phyloP scores from a whole-genome alignment of 2,113 vertebrate species.

The Gnathonemus echidnorhynchus region DNA sequence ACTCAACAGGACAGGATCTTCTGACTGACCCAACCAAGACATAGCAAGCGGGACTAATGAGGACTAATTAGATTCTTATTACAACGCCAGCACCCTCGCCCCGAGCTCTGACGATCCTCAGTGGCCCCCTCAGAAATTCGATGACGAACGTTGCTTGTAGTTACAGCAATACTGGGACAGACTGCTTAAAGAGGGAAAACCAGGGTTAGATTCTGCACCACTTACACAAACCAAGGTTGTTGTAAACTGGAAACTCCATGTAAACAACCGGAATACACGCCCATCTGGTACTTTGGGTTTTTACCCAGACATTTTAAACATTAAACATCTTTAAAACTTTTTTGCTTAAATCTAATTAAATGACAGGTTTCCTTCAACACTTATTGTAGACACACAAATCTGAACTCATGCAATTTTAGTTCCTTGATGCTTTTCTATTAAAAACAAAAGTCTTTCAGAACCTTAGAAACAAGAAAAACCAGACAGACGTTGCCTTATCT shows the following conservation, averaged over 20 bases:
- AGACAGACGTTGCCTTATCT: background rate
- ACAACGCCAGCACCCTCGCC: background rate
- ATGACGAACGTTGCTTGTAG: background rate
- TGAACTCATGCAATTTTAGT: background rate
- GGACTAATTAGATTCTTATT: conserved; percentile 28
- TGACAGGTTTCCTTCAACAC: background rate
- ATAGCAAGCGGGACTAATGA: background rate
- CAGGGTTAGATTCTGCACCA: background rate
- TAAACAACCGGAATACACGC: background rate
- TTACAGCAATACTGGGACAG: background rate
- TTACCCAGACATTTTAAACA: background rate
- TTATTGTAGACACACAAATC: background rate
- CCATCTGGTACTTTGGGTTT: background rate
- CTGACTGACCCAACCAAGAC: background rate
- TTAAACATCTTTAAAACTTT: background rate
- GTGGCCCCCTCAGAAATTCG: background rate
- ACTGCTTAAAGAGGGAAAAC: background rate
- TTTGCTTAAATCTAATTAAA: background rate
- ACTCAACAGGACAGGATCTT: background rate
- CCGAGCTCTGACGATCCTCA: background rate
- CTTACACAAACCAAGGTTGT: background rate
- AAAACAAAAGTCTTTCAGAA: background rate
- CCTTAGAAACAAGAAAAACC: background rate
- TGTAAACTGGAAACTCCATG: background rate
- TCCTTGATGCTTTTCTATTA: background rate